These are phyloP conservation scores for Lycopodina hypogea DNA, from an alignment of 37 sponge, comb jelly and placozoan species.

Conservation along the genomic window DNA sequence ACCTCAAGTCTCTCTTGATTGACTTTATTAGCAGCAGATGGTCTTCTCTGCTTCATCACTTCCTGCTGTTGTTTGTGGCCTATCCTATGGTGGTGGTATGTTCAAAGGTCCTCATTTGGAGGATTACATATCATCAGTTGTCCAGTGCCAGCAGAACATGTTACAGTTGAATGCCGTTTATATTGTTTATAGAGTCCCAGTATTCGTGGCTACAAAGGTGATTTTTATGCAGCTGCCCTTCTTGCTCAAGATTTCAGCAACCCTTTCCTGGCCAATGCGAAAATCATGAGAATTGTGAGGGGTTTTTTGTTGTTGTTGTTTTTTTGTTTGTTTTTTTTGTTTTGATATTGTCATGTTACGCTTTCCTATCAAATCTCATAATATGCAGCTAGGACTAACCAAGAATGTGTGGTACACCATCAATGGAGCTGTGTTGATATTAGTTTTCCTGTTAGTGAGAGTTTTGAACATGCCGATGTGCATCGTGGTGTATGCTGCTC, in stretches of 20 bases:
- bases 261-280: constrained; percentile 24
- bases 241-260: constrained; percentile 20
- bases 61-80: background rate
- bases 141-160: too few species aligned
- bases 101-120: background rate
- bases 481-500: constrained; percentile 32
- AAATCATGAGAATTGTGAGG: constrained; percentile 25
- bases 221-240: constrained; percentile 16
- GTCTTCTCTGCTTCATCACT: constrained; percentile 20
- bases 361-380: too few species aligned
- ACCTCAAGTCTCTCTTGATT: background rate
- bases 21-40: constrained; percentile 1
- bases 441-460: constrained; percentile 10
- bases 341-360: background rate
- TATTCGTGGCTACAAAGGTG: constrained; percentile 15
- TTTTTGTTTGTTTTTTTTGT: too few species aligned
- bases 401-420: constrained; percentile 6
- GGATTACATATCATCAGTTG: background rate
- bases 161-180: too few species aligned
- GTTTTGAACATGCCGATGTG: constrained; percentile 23
- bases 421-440: constrained; percentile 13
- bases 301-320: background rate
- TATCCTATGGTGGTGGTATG: constrained; percentile 31
- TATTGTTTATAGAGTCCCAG: constrained; percentile 4
- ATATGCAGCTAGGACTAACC: constrained; percentile 8